Evolutionary conservation across 1,140 invertebrate species (phyloP), one percentile per base, ranked within the genome.

Genomic region (Mylabris phalerata): DNA sequence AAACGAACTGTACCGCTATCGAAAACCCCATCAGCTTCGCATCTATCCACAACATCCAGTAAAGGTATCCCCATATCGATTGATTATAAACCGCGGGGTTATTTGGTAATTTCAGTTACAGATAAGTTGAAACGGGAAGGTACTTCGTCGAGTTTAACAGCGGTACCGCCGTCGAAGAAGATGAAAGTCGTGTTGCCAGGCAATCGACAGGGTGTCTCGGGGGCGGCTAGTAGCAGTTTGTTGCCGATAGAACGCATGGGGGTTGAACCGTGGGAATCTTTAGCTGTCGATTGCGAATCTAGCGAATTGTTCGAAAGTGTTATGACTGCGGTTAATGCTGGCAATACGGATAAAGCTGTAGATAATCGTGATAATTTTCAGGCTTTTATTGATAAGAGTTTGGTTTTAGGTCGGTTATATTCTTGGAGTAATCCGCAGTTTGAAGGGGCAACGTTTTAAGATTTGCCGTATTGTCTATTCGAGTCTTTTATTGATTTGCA

Each of bases 401-500:
- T 19, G 19, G 19, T 19, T 19, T 19, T 19, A 19, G 55, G 62
- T 73, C 50, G 72, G 70, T 6, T 71, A 74, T 56, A 59, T 78
- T 9, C 69, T 75, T 54, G 86, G 88, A 3, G 83, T 84, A 10
- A 81, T 90, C 13, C 83, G 83, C 62, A 76, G 79, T 0, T 73
- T 89, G 3, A 84, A 84, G 62, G 80, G 79, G 43, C 81, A 84
- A 48, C 76, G 84, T 42, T 82, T 83, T 44, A 96, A 96, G 73
- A 87, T 89, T 27, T 93, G 96, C 65, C 82, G 82, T 32, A 76
- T 90, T 9, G 75, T 92, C 0, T 90, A 85, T 64, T 81, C 92
- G 63, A 84, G 84, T 49, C 75, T 97, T 42, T 79, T 93, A 27
- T 92, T 92, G 72, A 70, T 95, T 11, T 88, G 87, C 0, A 93